Base-by-base conservation (phyloP, 2,888 invertebrate genomes). In the Latheticus oryzae region DNA sequence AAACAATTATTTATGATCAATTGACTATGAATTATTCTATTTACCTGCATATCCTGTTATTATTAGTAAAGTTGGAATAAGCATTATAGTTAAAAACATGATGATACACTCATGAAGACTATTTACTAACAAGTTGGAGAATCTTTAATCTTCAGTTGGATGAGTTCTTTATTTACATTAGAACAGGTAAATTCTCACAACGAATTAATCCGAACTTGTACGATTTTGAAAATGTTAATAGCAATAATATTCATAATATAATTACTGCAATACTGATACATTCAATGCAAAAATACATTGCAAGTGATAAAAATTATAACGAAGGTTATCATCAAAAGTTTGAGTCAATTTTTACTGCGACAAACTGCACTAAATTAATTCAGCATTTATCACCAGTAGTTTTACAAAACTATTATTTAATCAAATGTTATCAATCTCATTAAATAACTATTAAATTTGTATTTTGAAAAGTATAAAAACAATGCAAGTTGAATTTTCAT, bases 31-130 rank as follows among this genome's bases (percentile, higher is more conserved):
- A n/a, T n/a, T n/a, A n/a, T n/a, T n/a, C 13, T 40, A 55, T 55
- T 55, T 48, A 55, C 55, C 55, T 55, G 55, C 45, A 55, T 55
- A 55, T 55, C 55, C 55, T 38, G 40, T 48, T 2, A 48, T 11
- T 21, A 32, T 13, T 26, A 17, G 38, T 30, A 48, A 30, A 30
- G 45, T 55, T 40, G 55, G 8, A 1, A 55, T 21, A n/a, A 55
- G 11, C 9, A 48, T 23, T 9, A 55, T 16, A 7, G 26, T 3
- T 9, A 19, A 38, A 30, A 55, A 55, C 55, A 55, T 55, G 47
- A 26, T 35, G 23, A 13, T 48, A 26, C 48, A 55, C 47, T 26
- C 9, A 32, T 38, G 24, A 23, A n/a, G 21, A 53, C 19, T 19
- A 37, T 42, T 43, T 43, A 54, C 54, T 47, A 35, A 47, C 54